A percentile compares a stretch with the other conserved stretches of the same genome.
phyloP scores from a whole-genome alignment of 2,888 invertebrate species.

The Philhelius pedissequus region DNA sequence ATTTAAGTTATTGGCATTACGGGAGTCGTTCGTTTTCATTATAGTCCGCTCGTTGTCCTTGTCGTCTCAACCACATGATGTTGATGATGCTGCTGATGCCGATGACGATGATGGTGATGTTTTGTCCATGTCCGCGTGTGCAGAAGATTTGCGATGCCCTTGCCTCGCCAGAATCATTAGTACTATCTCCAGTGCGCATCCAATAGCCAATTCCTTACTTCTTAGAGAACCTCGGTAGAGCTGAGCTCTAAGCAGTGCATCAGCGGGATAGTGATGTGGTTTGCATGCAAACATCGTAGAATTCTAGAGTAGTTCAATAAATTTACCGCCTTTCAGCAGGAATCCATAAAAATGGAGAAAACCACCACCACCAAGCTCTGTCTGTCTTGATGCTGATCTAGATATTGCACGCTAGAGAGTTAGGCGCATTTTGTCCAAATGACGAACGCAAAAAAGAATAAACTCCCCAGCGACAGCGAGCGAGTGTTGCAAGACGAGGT shows the following conservation, averaged over 20 bases:
- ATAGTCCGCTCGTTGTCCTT: constrained; percentile 41
- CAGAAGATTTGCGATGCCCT: constrained; percentile 52
- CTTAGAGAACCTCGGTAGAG: not conserved
- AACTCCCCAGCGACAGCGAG: constrained; percentile 2
- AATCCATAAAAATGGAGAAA: constrained; percentile 17
- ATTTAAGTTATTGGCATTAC: constrained; percentile 69
- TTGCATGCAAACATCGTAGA: constrained; percentile 55
- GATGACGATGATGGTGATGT: constrained; percentile 7
- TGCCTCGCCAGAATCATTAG: constrained; percentile 62
- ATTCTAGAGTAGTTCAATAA: constrained; percentile 49
- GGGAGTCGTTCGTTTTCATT: constrained; percentile 70
- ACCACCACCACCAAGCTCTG: constrained; percentile 8
- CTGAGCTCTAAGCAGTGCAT: not conserved
- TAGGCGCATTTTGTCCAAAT: constrained; percentile 27
- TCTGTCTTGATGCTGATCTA: constrained; percentile 44
- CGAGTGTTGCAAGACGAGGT: constrained; percentile 35
- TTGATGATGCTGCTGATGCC: not conserved
- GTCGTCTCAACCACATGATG: constrained; percentile 11
- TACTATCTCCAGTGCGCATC: constrained; percentile 57
- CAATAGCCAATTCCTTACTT: constrained; percentile 12
- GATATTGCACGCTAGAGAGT: constrained; percentile 58
- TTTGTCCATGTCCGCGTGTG: constrained; percentile 20
- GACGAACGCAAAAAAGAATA: constrained; percentile 26
- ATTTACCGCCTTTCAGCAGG: constrained; percentile 60
- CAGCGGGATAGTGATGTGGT: constrained; percentile 8